Conservation (phyloP, 1,140 invertebrate genomes). For the Drosophila melanogaster region Release_6_plus_ISO1_MT NC_004354.4:17481501-17482000, state of each 20-base stretch:
- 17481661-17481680: too few relatives aligned
- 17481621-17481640: neutral
- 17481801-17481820: too few relatives aligned
- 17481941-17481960: constrained; percentile 1
- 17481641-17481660: neutral
- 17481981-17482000: neutral
- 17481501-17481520: neutral
- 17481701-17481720: neutral
- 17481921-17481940: constrained; percentile 5
- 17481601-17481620: neutral
- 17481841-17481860: too few relatives aligned
- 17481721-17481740: neutral
- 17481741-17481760: neutral
- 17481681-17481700: too few relatives aligned
- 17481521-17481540: neutral
- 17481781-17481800: too few relatives aligned
- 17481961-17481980: neutral
- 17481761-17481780: too few relatives aligned
- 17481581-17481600: neutral
- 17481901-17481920: constrained; percentile 13
- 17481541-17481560: constrained; percentile 6
- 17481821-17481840: neutral
- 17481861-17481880: neutral
- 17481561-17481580: constrained; percentile 25
- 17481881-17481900: neutral